Evolutionary conservation across 2,888 invertebrate species (phyloP).

Genomic region (Rhaphigaster nebulosa): DNA sequence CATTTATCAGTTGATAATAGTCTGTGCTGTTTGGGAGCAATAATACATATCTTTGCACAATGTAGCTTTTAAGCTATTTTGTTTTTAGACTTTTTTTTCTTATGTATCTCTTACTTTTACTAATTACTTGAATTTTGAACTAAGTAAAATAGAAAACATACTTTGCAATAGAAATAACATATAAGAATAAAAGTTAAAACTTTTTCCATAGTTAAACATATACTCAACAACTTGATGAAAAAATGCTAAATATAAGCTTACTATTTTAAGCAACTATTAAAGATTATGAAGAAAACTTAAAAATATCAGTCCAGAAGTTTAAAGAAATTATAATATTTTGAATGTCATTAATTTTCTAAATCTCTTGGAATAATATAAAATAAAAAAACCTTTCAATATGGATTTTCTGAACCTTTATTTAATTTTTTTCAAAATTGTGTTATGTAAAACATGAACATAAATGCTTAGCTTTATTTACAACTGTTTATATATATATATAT

Average conservation of each 20-base stretch:
- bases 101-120: constrained; percentile 5
- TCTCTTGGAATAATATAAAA: neutral
- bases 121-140: neutral
- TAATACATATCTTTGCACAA: constrained; percentile 66
- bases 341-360: neutral
- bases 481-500: neutral
- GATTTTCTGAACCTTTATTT: neutral
- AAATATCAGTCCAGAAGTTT: neutral
- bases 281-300: neutral
- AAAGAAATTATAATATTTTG: neutral
- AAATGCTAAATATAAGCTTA: neutral
- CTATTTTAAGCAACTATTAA: neutral
- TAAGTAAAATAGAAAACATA: constrained; percentile 47
- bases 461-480: neutral
- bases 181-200: neutral
- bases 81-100: constrained; percentile 13
- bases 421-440: neutral
- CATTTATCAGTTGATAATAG: constrained; percentile 44
- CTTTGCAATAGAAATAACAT: constrained; percentile 19
- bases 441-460: neutral
- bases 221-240: neutral
- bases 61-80: constrained; percentile 61
- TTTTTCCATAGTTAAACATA: neutral
- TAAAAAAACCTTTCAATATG: neutral
- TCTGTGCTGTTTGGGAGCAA: constrained; percentile 65